Percentiles rank a stretch among this genome's conserved stretches.
Evolutionary conservation across 2,113 vertebrate genomes (phyloP).

Genomic region (Raja brachyura): DNA sequence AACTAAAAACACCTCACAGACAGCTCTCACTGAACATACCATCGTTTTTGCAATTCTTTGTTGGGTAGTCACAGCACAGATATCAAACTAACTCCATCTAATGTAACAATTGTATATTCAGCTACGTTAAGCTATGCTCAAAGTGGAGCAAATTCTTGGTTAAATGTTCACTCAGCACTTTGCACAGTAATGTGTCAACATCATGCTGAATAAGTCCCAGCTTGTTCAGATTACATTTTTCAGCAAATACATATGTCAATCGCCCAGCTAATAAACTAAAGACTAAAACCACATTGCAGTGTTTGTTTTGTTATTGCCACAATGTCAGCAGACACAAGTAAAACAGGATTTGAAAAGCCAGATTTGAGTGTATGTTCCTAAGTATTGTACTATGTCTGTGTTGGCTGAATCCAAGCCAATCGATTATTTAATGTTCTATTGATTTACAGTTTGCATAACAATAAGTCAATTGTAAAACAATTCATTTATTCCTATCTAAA

Average conservation of each 20-base stretch:
- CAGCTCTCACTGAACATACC: not conserved
- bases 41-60: slow-evolving; percentile 18
- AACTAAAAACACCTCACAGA: not conserved
- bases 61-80: not conserved
- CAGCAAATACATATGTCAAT: slow-evolving; percentile 38
- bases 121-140: not conserved
- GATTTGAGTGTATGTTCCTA: slow-evolving; percentile 9
- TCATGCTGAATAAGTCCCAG: slow-evolving; percentile 25
- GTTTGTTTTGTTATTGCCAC: slow-evolving; percentile 37
- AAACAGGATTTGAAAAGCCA: slow-evolving; percentile 36
- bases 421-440: slow-evolving; percentile 33
- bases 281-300: slow-evolving; percentile 37
- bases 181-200: slow-evolving; percentile 37
- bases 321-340: slow-evolving; percentile 38
- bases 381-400: slow-evolving; percentile 29
- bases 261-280: slow-evolving; percentile 37
- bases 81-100: slow-evolving; percentile 7
- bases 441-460: slow-evolving; percentile 16
- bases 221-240: slow-evolving; percentile 39
- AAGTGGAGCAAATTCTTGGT: slow-evolving; percentile 36
- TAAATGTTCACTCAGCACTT: slow-evolving; percentile 37
- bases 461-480: slow-evolving; percentile 26
- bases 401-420: slow-evolving; percentile 6
- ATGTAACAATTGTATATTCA: not conserved
- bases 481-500: slow-evolving; percentile 3